A percentile compares a stretch with the other conserved stretches of the same genome.
These are phyloP conservation scores for Aspiorhynchus laticeps DNA, from an alignment of 2,113 vertebrate species.

Conservation along the genomic window DNA sequence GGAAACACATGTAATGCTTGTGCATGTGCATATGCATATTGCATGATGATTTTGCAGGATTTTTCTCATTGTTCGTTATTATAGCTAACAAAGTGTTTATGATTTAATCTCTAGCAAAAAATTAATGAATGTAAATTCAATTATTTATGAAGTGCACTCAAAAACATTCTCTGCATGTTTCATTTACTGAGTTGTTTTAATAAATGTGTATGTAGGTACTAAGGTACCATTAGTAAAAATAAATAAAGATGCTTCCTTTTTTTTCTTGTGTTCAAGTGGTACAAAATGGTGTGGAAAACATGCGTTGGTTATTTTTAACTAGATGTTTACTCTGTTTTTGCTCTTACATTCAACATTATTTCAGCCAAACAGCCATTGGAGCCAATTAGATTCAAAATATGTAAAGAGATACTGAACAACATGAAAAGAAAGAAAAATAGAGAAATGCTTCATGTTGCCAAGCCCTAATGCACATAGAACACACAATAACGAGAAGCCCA, in stretches of 20 bases:
- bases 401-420: background rate
- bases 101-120: no score
- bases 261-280: background rate
- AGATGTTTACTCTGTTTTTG: background rate
- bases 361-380: no score
- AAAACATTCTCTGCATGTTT: no score
- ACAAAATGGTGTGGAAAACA: background rate
- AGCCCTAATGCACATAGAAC: background rate
- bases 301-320: background rate
- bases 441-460: background rate
- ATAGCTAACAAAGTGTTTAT: background rate
- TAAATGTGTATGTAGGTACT: background rate
- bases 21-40: conserved; percentile 23
- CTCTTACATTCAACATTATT: background rate
- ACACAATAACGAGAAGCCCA: background rate
- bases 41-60: background rate
- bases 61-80: no score
- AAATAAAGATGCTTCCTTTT: background rate
- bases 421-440: background rate
- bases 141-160: no score
- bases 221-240: background rate
- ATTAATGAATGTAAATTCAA: no score
- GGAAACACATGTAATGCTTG: background rate
- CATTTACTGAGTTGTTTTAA: no score
- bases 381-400: no score